These are phyloP conservation scores for Mythimna impura DNA, from an alignment of 2,888 invertebrate genomes.

Conservation along the genomic window DNA sequence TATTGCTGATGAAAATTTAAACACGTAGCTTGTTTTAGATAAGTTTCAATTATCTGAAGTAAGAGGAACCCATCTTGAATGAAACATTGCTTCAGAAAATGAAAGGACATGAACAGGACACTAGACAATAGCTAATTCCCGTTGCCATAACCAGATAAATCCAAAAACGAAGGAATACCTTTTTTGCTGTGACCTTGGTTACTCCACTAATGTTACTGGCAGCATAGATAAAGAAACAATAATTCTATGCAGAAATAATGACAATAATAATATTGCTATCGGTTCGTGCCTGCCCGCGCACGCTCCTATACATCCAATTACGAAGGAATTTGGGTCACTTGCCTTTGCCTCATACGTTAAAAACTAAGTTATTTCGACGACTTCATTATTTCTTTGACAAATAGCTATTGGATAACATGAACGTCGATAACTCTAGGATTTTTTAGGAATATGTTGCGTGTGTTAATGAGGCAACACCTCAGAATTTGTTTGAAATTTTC, in stretches of 20 bases:
- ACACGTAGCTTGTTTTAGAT: background rate
- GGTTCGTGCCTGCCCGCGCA: slow-evolving; percentile 54
- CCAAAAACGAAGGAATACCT: slow-evolving; percentile 31
- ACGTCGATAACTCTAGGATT: slow-evolving; percentile 29
- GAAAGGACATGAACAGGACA: slow-evolving; percentile 25
- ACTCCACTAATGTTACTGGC: slow-evolving; percentile 19
- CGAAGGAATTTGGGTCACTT: slow-evolving; percentile 63
- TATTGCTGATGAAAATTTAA: background rate
- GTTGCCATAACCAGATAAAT: slow-evolving; percentile 29
- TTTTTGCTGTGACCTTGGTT: slow-evolving; percentile 45
- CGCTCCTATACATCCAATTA: slow-evolving; percentile 65
- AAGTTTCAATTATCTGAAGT: background rate
- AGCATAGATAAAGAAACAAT: slow-evolving; percentile 35
- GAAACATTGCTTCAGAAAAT: slow-evolving; percentile 11
- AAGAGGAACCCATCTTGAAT: slow-evolving; percentile 2
- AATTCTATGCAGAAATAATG: slow-evolving; percentile 44
- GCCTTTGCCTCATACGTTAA: slow-evolving; percentile 61
- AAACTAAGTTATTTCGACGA: slow-evolving; percentile 56
- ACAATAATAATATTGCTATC: slow-evolving; percentile 45
- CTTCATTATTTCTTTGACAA: slow-evolving; percentile 60
- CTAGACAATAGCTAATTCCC: slow-evolving; percentile 51
- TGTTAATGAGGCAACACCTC: slow-evolving; percentile 17
- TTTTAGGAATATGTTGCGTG: slow-evolving; percentile 17
- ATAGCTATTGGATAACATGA: slow-evolving; percentile 45
- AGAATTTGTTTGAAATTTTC: background rate